phyloP scores from a whole-genome alignment of 2,113 vertebrate species.

The Elaphurus davidianus region DNA sequence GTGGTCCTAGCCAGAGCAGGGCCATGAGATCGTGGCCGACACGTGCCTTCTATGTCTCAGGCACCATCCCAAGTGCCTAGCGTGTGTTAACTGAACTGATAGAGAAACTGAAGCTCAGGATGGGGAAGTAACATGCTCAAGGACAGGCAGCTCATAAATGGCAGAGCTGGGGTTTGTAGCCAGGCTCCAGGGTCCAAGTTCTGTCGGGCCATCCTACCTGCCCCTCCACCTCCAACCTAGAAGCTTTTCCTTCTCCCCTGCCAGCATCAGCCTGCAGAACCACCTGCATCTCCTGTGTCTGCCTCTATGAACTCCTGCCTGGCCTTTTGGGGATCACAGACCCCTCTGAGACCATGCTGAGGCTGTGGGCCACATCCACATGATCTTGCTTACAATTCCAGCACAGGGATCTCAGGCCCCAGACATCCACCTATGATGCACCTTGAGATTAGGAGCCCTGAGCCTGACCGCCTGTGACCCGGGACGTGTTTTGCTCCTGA shows the following conservation, averaged over 20 bases:
- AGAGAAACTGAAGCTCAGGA: background rate
- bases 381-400: background rate
- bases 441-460: background rate
- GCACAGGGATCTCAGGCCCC: background rate
- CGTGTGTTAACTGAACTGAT: background rate
- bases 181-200: background rate
- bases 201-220: background rate
- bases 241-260: background rate
- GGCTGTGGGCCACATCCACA: background rate
- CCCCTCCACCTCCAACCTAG: background rate
- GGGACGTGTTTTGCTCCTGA: background rate
- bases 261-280: background rate
- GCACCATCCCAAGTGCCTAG: background rate
- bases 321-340: background rate
- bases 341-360: background rate
- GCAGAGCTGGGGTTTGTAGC: background rate
- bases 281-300: background rate
- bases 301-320: background rate
- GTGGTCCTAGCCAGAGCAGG: background rate
- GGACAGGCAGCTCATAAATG: background rate
- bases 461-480: background rate
- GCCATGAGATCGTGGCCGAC: background rate
- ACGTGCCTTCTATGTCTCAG: accelerated
- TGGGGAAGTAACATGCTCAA: background rate
- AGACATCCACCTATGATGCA: background rate